phyloP scores from a whole-genome alignment of 53 echinoderm and acorn worm genomes.

The Echinometra lucunter region DNA sequence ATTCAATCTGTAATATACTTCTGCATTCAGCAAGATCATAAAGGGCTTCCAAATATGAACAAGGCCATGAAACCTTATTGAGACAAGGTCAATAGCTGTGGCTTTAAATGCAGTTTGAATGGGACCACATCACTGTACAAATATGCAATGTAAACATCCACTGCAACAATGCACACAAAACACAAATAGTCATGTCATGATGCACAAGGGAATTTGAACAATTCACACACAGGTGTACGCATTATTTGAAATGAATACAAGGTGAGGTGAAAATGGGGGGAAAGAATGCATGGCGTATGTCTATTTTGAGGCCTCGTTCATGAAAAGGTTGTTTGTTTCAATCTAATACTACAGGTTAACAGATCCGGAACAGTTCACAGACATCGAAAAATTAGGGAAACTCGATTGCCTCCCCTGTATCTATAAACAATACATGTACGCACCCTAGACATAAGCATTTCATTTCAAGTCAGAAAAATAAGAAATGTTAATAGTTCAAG shows the following conservation, averaged over 20 bases:
- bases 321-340: not conserved
- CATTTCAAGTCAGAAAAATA: not conserved
- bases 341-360: not conserved
- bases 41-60: not conserved
- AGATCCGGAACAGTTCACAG: not conserved
- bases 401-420: no score
- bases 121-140: not conserved
- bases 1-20: not conserved
- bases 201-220: not conserved
- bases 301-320: not conserved
- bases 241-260: not conserved
- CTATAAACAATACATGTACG: no score
- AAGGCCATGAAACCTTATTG: not conserved
- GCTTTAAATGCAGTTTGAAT: not conserved
- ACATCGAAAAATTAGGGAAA: not conserved
- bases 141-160: not conserved
- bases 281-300: not conserved
- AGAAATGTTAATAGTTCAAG: not conserved
- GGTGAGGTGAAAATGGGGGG: not conserved
- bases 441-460: not conserved
- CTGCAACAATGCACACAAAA: not conserved
- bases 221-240: not conserved
- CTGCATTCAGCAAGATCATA: not conserved
- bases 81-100: not conserved
- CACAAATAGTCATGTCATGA: not conserved